These are phyloP conservation scores for Torymus auratus DNA, from an alignment of 2,888 invertebrate genomes.

Conservation along the genomic window DNA sequence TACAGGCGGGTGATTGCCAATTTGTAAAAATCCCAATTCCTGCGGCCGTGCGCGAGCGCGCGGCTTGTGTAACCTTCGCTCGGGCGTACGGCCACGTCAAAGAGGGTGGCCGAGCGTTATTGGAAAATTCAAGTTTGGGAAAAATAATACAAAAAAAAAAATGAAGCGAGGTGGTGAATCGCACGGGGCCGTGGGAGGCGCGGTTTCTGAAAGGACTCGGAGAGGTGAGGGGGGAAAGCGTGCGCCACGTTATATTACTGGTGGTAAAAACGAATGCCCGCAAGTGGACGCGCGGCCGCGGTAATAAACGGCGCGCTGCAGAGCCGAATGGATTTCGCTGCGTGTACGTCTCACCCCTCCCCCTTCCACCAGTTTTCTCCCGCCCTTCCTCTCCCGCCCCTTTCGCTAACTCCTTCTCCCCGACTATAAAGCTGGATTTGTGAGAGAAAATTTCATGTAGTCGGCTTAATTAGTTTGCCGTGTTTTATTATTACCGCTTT, in stretches of 20 bases:
- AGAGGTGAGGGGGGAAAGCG: neutral
- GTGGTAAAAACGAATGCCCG: conserved; percentile 27
- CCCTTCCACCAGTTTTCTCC: too few relatives aligned
- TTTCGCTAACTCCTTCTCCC: neutral
- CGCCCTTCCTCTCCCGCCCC: too few relatives aligned
- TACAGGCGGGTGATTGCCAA: conserved; percentile 70
- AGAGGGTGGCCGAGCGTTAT: conserved; percentile 41
- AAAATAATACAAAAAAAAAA: conserved; percentile 24
- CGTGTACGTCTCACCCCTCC: too few relatives aligned
- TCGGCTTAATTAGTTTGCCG: conserved; percentile 1
- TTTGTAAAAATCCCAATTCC: conserved; percentile 70
- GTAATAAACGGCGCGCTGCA: conserved; percentile 30
- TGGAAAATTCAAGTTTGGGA: conserved; percentile 56
- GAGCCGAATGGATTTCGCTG: conserved; percentile 18
- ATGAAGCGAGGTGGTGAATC: neutral
- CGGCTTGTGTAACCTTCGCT: conserved; percentile 58
- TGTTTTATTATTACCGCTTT: conserved; percentile 3
- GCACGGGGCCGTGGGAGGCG: neutral
- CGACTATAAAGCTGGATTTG: too few relatives aligned
- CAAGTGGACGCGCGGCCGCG: neutral
- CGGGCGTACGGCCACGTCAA: conserved; percentile 44
- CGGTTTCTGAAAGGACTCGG: neutral
- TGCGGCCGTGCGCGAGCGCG: conserved; percentile 51
- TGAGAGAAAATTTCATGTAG: neutral
- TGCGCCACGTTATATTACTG: conserved; percentile 33